Base-by-base conservation (phyloP, 2,113 vertebrate species). In the Rhabdornis inornatus region DNA sequence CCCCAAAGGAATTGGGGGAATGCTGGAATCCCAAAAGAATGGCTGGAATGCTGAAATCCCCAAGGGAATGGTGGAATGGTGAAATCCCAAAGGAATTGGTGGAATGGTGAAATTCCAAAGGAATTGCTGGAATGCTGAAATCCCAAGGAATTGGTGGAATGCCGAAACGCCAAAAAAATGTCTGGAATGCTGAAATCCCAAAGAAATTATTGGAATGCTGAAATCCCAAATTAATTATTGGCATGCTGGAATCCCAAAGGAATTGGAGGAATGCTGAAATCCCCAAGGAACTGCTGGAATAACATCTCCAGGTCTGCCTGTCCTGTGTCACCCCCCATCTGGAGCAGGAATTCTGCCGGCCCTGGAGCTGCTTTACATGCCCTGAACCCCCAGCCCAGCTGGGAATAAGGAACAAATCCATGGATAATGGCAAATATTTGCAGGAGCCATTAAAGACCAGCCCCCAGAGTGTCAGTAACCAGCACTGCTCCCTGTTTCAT, bases 301-400 rank as follows among this genome's bases (percentile, higher is more conserved):
- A 4, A 8, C 14, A 14, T 17, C 33, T 31, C 35, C 45, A 22
- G 21, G 3, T 30, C 45, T 76, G 24, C 22, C 53, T 8, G 0
- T 31, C 28, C n/a, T 15, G 60, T 11, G 2, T 31, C 44, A 1
- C 47, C 49, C 61, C 6, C 0, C 0, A 3, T 21, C 7, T 1
- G 0, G 45, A 57, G 17, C 7, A 0, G 30, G 39, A 83, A 39
- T 59, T n/a, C 28, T 40, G 14, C n/a, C 55, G 9, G 8, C 28
- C 71, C 42, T 20, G 57, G 37, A 61, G 76, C 89, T 57, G 39
- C 53, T 71, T 55, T 19, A 2, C 11, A 0, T 31, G 55, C 3
- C 20, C 59, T 24, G 44, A 4, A 74, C 13, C 68, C 28, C 50
- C 77, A 60, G 8, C 87, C 33, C 50, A 5, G 44, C 57, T 31